These are phyloP conservation scores for Montipora cactus DNA, from an alignment of 64 coral and sea anemone genomes.

Conservation along the genomic window DNA sequence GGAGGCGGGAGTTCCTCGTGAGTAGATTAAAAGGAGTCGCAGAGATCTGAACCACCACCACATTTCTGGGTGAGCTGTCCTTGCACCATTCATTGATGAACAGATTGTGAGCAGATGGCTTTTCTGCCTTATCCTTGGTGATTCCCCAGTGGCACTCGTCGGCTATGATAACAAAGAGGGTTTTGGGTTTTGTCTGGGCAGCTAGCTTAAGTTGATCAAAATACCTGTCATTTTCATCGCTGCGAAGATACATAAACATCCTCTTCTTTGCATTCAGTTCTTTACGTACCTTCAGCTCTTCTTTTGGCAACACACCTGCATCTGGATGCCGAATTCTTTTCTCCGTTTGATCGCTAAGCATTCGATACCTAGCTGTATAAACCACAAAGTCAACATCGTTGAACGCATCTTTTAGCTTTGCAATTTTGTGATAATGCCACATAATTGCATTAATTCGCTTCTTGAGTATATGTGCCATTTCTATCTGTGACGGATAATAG, in stretches of 20 bases:
- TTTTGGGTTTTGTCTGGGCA: slow-evolving; percentile 43
- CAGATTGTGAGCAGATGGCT: slow-evolving; percentile 68
- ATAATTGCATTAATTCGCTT: background rate
- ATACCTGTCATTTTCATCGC: slow-evolving; percentile 47
- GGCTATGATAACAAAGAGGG: slow-evolving; percentile 64
- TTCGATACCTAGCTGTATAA: slow-evolving; percentile 72
- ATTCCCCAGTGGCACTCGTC: slow-evolving; percentile 87
- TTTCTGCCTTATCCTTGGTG: slow-evolving; percentile 49
- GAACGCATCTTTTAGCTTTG: slow-evolving; percentile 49
- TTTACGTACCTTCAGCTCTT: slow-evolving; percentile 22
- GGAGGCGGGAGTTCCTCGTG: background rate
- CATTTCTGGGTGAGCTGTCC: background rate
- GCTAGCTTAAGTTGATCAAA: slow-evolving; percentile 38
- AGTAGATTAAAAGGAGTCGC: background rate
- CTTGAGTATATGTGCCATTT: slow-evolving; percentile 70
- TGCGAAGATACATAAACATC: slow-evolving; percentile 78
- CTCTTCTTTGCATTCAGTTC: slow-evolving; percentile 10
- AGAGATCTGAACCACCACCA: background rate
- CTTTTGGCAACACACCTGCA: slow-evolving; percentile 61
- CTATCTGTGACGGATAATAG: slow-evolving; percentile 76
- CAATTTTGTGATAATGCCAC: slow-evolving; percentile 8
- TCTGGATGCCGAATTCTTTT: slow-evolving; percentile 67
- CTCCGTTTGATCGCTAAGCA: slow-evolving; percentile 79
- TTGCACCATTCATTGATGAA: no score
- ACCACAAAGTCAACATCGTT: slow-evolving; percentile 67